Conservation (phyloP, 2,888 invertebrate genomes). For the Drosophila dives region DNA sequence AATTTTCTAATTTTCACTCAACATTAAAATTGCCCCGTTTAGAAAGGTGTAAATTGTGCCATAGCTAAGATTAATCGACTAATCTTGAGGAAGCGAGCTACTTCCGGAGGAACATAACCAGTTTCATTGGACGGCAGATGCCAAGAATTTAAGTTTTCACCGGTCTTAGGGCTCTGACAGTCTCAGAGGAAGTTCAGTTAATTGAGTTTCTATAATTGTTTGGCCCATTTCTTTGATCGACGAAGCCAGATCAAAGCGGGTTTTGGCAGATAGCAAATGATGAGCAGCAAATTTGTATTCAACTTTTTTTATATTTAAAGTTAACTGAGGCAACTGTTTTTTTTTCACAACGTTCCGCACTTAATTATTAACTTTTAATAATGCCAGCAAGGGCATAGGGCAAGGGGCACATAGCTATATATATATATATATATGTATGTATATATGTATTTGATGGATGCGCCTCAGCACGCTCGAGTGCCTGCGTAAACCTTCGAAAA, state of each 20-base stretch:
- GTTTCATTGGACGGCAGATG: neutral
- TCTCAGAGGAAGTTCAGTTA: neutral
- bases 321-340: neutral
- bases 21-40: neutral
- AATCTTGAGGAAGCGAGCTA: neutral
- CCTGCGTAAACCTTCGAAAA: slow-evolving; percentile 66
- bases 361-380: slow-evolving; percentile 11
- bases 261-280: neutral
- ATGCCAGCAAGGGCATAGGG: slow-evolving; percentile 38
- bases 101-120: neutral
- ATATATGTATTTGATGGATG: slow-evolving; percentile 30
- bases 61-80: neutral
- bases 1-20: neutral
- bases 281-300: neutral
- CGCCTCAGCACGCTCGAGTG: slow-evolving; percentile 70
- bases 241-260: neutral
- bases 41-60: neutral
- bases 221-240: neutral
- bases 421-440: no score
- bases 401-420: neutral
- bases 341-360: neutral
- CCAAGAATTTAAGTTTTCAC: neutral
- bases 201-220: neutral
- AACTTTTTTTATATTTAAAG: neutral
- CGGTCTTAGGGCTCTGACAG: neutral